phyloP scores from a whole-genome alignment of 2,888 invertebrate species.

The Catocala nupta region DNA sequence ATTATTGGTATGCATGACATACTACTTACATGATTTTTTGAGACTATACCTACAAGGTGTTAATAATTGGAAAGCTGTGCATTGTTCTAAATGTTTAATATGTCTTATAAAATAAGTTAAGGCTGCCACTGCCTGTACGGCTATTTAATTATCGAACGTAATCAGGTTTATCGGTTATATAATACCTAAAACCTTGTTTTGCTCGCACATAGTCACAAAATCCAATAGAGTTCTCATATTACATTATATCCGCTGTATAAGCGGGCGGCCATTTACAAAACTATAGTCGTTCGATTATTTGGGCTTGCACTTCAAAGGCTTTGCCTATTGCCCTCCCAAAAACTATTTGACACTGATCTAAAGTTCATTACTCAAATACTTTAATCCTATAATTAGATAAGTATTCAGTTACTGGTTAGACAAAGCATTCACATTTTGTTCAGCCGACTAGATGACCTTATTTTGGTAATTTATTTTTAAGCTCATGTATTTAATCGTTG shows the following conservation, averaged over 20 bases:
- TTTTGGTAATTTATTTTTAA: slow-evolving; percentile 21
- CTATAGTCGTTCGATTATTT: slow-evolving; percentile 73
- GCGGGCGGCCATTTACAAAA: slow-evolving; percentile 75
- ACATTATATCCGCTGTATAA: slow-evolving; percentile 78
- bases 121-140: neutral
- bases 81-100: too few relatives aligned
- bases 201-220: slow-evolving; percentile 71
- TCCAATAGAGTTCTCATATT: slow-evolving; percentile 76
- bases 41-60: too few relatives aligned
- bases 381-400: slow-evolving; percentile 80
- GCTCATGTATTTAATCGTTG: slow-evolving; percentile 4
- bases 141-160: slow-evolving; percentile 12
- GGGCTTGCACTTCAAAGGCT: slow-evolving; percentile 83
- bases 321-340: slow-evolving; percentile 80
- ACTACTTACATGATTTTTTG: too few relatives aligned
- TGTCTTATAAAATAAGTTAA: neutral
- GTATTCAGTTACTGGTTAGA: slow-evolving; percentile 65
- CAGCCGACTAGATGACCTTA: slow-evolving; percentile 5
- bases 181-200: slow-evolving; percentile 56
- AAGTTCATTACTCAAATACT: slow-evolving; percentile 82
- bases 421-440: slow-evolving; percentile 38
- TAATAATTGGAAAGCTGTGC: too few relatives aligned
- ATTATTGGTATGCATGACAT: too few relatives aligned
- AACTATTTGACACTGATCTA: slow-evolving; percentile 78
- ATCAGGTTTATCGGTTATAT: slow-evolving; percentile 30